Evolutionary conservation across 2,888 invertebrate genomes (phyloP), one percentile per base, ranked within the genome.

Genomic region (Galeopsomyia nigrocyanea): DNA sequence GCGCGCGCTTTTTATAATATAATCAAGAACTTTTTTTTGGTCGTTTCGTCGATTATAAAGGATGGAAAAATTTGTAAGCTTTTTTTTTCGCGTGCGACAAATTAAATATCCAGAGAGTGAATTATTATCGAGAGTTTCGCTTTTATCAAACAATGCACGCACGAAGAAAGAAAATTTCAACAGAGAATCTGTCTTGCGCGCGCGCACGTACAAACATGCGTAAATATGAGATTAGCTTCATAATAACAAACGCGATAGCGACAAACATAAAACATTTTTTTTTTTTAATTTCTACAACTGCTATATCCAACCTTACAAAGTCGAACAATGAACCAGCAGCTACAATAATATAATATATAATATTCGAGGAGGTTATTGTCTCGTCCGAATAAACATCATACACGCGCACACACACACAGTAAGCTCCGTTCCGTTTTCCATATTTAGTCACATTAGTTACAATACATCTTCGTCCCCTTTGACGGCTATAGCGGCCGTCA

Each of bases 371-470:
- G 71, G 64, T 74, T 74, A 74, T 74, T 74, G 71, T 71, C 71
- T 74, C 67, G 68, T 74, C 66, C 68, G 74, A 74, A 74, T 74
- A 74, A 71, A 74, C 67, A 74, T 74, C 64, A 71, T 71, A 66
- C 64, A 63, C 55, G 60, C 62, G 58, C 58, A 53, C 39, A 72
- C 66, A 68, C 63, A 71, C 61, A 57, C 17, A 13, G 49, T 14
- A 14, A 7, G 53, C 19, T n/a, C 65, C 19, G n/a, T 55, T 70
- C 50, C 53, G 26, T 26, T 68, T 65, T 65, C 71, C 74, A 71
- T 74, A 74, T 71, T 71, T 71, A 68, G 68, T 66, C 71, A 68
- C 71, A 71, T 74, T 74, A 74, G 57, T 47, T 26, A 26, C 3
- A 14, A 6, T 49, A 60, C 46, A 26, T 19, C 19, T 31, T 46